Evolutionary conservation across 1,140 invertebrate genomes (phyloP), one percentile per base, ranked within the genome.

Genomic region (Rhopalosiphum padi): DNA sequence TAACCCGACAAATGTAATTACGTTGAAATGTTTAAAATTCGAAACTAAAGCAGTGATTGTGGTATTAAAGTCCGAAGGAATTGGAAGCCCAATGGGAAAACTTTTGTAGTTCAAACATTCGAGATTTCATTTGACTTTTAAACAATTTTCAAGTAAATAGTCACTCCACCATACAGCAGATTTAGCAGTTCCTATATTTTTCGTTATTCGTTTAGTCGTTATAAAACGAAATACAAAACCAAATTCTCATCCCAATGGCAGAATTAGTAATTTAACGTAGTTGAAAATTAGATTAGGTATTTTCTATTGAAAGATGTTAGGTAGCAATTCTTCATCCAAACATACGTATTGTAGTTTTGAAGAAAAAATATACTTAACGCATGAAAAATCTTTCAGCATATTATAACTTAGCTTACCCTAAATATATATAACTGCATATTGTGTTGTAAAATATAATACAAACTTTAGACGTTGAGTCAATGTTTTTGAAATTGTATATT

Each of bases 121-220:
- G 86, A 87, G 86, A 87, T 87, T 87, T 87, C 43, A 87, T 87
- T 87, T 87, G 86, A 87, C 86, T 87, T 87, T 87, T 87, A 87
- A 87, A 87, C 86, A 87, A 87, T 87, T 87, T 48, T 18, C 46
- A n/a, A 87, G 86, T 87, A 87, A 87, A 87, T 51, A 87, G 86
- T 87, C 43, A 87, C n/a, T 46, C 41, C 46, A 22, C 46, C 86
- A 46, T 87, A n/a, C 22, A 48, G n/a, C 21, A n/a, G 18, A 87
- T 87, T 48, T 87, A 35, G 18, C 18, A 18, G 30, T 48, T 48
- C 46, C 30, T 87, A 87, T 35, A 87, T 87, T 87, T 87, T 87
- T 87, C 46, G 43, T 46, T 46, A n/a, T 87, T 87, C 30, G 86
- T 87, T 87, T 87, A 87, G 25, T 86, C 85, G 23, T 86, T 87